phyloP scores from a whole-genome alignment of 2,113 vertebrate species.

The Noturus placidus region DNA sequence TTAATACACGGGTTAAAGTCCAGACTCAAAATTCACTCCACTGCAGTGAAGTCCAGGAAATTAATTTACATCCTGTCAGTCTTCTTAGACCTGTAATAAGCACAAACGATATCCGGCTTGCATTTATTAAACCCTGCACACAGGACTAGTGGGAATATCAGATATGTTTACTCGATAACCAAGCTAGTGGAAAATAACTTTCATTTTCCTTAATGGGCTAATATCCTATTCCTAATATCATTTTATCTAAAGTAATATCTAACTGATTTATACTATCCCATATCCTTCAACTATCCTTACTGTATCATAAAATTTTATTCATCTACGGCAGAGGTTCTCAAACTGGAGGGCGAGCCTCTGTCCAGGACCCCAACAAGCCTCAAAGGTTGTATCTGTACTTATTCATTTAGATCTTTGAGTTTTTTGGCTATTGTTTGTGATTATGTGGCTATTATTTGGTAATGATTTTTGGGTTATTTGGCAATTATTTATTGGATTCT shows the following conservation, averaged over 20 bases:
- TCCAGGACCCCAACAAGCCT: background rate
- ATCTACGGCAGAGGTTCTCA: background rate
- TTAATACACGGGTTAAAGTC: background rate
- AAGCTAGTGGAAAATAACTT: slow-evolving; percentile 50
- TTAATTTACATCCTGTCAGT: slow-evolving; percentile 23
- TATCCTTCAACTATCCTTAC: background rate
- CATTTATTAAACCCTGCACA: slow-evolving; percentile 17
- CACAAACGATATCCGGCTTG: slow-evolving; percentile 4
- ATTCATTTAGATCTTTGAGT: background rate
- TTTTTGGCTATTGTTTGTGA: no score
- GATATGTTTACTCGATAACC: slow-evolving; percentile 19
- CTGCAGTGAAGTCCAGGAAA: slow-evolving; percentile 10
- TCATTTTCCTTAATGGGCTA: slow-evolving; percentile 1
- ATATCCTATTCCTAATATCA: background rate
- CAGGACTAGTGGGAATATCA: slow-evolving; percentile 16
- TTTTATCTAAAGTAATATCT: slow-evolving; percentile 3
- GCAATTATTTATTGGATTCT: background rate
- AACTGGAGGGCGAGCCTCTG: background rate
- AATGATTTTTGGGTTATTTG: background rate
- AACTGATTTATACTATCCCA: background rate
- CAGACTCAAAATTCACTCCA: background rate
- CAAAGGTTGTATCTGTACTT: background rate
- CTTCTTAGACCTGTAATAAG: background rate
- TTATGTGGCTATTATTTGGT: background rate
- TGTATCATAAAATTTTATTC: background rate